Percentiles rank a stretch among this genome's conserved stretches.
These are phyloP conservation scores for Mus spicilegus DNA, from an alignment of 2,113 vertebrate species.

Conservation along the genomic window DNA sequence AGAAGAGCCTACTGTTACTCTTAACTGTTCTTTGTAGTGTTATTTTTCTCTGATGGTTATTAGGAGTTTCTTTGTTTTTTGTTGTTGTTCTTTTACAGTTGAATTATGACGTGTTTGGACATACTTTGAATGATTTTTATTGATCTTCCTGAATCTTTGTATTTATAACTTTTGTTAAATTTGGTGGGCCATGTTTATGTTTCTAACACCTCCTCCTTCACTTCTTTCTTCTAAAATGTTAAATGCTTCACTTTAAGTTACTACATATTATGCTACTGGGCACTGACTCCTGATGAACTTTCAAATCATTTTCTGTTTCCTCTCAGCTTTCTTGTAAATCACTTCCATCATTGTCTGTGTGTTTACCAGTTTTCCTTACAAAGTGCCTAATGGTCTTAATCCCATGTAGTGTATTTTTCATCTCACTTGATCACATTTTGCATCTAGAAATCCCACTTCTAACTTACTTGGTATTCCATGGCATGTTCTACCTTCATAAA, in stretches of 20 bases:
- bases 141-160: background rate
- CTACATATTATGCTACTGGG: background rate
- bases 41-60: background rate
- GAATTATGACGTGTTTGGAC: background rate
- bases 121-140: constrained; percentile 17
- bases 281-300: background rate
- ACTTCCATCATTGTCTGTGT: background rate
- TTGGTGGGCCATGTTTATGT: background rate
- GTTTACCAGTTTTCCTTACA: background rate
- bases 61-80: background rate
- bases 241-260: background rate
- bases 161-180: constrained; percentile 5
- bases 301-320: background rate
- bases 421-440: background rate
- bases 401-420: background rate
- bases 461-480: background rate
- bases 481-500: constrained; percentile 3
- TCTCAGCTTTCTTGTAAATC: background rate
- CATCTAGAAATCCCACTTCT: background rate
- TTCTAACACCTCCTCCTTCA: background rate
- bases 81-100: background rate
- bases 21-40: background rate
- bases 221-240: background rate
- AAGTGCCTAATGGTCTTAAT: background rate
- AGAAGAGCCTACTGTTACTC: background rate